A percentile compares a stretch with the other conserved stretches of the same genome.
These are phyloP conservation scores for Microcebus murinus DNA, from an alignment of 2,113 vertebrate species.

Conservation along the genomic window DNA sequence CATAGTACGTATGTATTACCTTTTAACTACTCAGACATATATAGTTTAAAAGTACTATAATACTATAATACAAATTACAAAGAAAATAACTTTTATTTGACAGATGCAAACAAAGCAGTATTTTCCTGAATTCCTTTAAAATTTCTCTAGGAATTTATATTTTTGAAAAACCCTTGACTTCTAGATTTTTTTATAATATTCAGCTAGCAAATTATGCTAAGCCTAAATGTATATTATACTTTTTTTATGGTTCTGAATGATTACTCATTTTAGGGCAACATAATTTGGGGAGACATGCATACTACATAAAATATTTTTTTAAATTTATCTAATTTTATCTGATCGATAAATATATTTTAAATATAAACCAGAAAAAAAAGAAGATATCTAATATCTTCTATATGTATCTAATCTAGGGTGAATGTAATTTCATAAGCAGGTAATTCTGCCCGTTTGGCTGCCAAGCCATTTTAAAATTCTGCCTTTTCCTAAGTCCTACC, in stretches of 20 bases:
- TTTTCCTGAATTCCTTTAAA: constrained; percentile 5
- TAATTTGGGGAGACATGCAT: neutral
- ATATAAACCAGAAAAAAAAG: neutral
- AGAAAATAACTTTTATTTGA: constrained; percentile 15
- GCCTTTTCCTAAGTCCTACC: neutral
- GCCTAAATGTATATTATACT: neutral
- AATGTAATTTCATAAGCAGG: neutral
- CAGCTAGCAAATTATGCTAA: neutral
- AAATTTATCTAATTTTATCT: neutral
- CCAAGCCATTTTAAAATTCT: neutral
- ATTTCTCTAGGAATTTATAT: neutral
- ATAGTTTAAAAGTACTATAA: neutral
- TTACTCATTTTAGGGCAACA: neutral
- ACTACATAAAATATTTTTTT: neutral
- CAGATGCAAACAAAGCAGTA: neutral
- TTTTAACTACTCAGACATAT: neutral
- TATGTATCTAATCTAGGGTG: neutral
- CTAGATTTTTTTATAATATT: constrained; percentile 7
- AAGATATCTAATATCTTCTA: neutral
- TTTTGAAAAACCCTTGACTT: constrained; percentile 29
- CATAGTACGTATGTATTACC: neutral
- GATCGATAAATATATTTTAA: neutral
- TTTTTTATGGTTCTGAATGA: neutral
- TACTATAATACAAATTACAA: neutral
- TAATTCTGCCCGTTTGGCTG: neutral